Evolutionary conservation across 2,113 vertebrate species (phyloP), one percentile per base, ranked within the genome.

Genomic region (Madoqua kirkii): DNA sequence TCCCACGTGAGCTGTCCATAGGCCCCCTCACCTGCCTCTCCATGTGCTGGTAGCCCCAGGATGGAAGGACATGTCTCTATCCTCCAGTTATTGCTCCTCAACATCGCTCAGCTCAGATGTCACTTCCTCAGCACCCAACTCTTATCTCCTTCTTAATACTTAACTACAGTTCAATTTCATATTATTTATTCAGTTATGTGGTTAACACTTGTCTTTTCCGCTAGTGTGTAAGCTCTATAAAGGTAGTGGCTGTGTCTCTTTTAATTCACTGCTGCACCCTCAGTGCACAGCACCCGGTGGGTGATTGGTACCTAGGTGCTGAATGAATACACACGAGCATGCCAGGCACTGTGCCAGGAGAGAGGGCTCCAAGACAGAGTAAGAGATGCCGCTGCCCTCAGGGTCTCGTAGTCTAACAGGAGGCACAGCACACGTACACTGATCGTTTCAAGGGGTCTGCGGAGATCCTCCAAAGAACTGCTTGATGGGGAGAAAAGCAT

Each of bases 301-400:
- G 62, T 12, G 19, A 54, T 3, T 2, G 57, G 45, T 13, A 7
- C 6, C 6, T 5, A 9, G 21, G 3, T 86, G 15, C 6, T 13
- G 33, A 48, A 48, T 54, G 52, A 82, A 11, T 3, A 10, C 1
- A n/a, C 0, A 5, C 2, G 1, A 36, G 29, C 8, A 4, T 62
- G 21, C 2, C 17, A 23, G 87, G 21, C 54, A 17, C 71, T 25
- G 27, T 59, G 78, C 48, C 83, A 5, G 55, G 36, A 79, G 25
- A 13, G 5, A n/a, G 27, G 10, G 74, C 15, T 16, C 5, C 19
- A 23, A 29, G 45, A 43, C 33, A 36, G 81, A 64, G n/a, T 36
- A 55, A 48, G 25, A 2, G 27, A 29, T 17, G 36, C 12, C 4
- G 16, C 27, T 16, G 11, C 57, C 19, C 23, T 45, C 31, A 11